A percentile compares a stretch with the other conserved stretches of the same genome.
phyloP scores from a whole-genome alignment of 2,888 invertebrate species.

The Sarcophaga rosellei region DNA sequence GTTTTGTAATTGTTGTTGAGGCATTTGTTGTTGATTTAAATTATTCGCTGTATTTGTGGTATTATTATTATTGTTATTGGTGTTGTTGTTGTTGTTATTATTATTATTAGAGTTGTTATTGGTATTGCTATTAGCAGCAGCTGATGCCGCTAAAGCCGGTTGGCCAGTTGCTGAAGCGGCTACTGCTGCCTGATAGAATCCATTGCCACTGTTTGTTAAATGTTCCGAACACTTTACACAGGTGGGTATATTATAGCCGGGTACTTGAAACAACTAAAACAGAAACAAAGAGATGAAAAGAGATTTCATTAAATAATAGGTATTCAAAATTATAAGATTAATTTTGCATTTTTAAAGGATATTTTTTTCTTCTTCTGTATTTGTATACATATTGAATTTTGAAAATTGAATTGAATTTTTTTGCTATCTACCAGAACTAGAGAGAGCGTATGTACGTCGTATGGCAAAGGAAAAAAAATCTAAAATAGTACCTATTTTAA shows the following conservation, averaged over 20 bases:
- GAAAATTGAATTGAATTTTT: not conserved
- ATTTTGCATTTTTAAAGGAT: too few relatives aligned
- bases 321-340: too few relatives aligned
- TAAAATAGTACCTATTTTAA: slow-evolving; percentile 42
- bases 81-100: slow-evolving; percentile 61
- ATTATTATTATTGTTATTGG: slow-evolving; percentile 57
- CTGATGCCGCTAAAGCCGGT: slow-evolving; percentile 74
- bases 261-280: slow-evolving; percentile 80
- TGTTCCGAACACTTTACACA: slow-evolving; percentile 81
- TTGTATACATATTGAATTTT: too few relatives aligned
- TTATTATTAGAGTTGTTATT: slow-evolving; percentile 59
- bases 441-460: not conserved
- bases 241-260: slow-evolving; percentile 81
- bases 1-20: slow-evolving; percentile 72
- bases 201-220: slow-evolving; percentile 78
- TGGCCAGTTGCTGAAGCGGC: slow-evolving; percentile 74
- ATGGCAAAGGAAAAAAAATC: slow-evolving; percentile 16
- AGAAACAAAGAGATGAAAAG: not conserved
- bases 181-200: slow-evolving; percentile 79
- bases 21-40: slow-evolving; percentile 74
- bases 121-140: slow-evolving; percentile 69
- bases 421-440: not conserved
- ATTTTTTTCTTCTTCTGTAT: too few relatives aligned
- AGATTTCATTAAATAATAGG: too few relatives aligned
- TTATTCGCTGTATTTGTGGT: slow-evolving; percentile 70